A percentile compares a stretch with the other conserved stretches of the same genome.
These are phyloP conservation scores for Tanytarsus gracilentus DNA, from an alignment of 2,888 invertebrate genomes.

Conservation along the genomic window DNA sequence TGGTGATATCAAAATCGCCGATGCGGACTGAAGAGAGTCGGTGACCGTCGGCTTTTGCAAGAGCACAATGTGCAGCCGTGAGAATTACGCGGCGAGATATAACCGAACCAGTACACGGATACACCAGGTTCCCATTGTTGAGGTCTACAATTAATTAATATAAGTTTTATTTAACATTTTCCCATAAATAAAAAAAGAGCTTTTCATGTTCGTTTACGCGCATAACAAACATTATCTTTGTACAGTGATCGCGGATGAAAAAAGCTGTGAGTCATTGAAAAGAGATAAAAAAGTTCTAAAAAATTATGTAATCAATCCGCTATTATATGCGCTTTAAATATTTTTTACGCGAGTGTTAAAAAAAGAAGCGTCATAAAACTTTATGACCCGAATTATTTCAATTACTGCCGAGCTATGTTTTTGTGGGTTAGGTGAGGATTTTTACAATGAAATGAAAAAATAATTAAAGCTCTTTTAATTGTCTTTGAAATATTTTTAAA, in stretches of 20 bases:
- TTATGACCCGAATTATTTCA: no score
- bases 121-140: slow-evolving; percentile 57
- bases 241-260: not conserved
- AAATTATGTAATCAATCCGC: not conserved
- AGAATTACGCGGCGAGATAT: slow-evolving; percentile 41
- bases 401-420: no score
- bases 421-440: no score
- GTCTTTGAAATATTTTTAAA: no score
- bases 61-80: slow-evolving; percentile 67
- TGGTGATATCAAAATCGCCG: slow-evolving; percentile 64
- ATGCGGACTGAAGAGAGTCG: slow-evolving; percentile 65
- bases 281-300: slow-evolving; percentile 4
- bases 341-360: no score
- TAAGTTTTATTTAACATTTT: not conserved
- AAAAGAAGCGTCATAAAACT: no score
- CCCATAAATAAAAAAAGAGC: not conserved
- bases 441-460: no score
- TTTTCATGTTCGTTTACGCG: not conserved
- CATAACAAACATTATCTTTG: not conserved
- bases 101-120: slow-evolving; percentile 69
- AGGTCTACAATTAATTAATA: slow-evolving; percentile 47
- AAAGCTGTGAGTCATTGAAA: not conserved
- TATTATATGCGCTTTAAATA: not conserved
- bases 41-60: slow-evolving; percentile 66
- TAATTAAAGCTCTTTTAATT: no score